A percentile compares a stretch with the other conserved stretches of the same genome.
These are phyloP conservation scores for Gisinianus flammeolus DNA, from an alignment of 2,888 invertebrate genomes.

Conservation along the genomic window DNA sequence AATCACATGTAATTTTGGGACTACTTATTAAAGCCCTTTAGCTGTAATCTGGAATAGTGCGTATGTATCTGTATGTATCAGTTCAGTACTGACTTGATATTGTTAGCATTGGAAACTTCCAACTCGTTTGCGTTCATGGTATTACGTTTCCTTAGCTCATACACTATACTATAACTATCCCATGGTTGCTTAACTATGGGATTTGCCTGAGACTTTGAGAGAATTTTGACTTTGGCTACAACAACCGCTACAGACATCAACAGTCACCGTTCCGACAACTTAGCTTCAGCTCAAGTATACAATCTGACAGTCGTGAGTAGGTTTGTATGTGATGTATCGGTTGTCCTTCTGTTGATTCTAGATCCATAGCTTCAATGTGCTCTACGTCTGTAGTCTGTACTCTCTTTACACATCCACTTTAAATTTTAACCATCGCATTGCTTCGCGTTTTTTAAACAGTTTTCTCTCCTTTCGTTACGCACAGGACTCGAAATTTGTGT, in stretches of 20 bases:
- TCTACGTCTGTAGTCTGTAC: no score
- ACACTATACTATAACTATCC: neutral
- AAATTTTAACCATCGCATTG: neutral
- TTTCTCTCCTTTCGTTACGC: neutral
- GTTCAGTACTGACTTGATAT: no score
- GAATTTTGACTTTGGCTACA: no score
- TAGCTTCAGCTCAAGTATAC: slow-evolving; percentile 4
- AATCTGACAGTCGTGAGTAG: slow-evolving; percentile 21
- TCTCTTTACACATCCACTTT: neutral
- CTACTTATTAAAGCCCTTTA: no score
- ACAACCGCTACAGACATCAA: neutral
- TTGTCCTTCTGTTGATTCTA: slow-evolving; percentile 16
- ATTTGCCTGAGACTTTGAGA: neutral
- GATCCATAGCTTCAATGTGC: no score
- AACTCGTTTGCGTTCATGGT: no score
- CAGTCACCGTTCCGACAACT: neutral
- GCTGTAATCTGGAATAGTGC: no score
- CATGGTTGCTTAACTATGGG: neutral
- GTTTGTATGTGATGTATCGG: slow-evolving; percentile 17
- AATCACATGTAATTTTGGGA: neutral
- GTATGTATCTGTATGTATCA: no score
- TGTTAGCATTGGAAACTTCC: no score
- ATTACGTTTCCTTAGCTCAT: neutral
- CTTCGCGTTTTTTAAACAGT: slow-evolving; percentile 11
- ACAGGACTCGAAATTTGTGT: neutral